Conservation (phyloP, 1,140 invertebrate genomes). For the Drosophila kohkoa region DNA sequence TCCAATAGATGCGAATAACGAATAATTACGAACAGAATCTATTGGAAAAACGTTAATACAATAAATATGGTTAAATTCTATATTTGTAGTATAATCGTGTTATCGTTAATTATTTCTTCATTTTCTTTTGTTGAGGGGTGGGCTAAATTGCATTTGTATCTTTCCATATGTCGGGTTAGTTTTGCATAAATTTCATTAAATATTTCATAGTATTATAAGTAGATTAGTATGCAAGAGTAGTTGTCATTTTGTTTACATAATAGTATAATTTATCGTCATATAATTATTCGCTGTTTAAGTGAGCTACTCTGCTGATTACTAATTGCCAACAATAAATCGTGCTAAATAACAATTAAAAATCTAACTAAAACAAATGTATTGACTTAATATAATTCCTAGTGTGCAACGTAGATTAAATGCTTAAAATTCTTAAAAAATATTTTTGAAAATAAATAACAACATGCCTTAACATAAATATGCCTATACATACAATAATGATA, state of each 20-base stretch:
- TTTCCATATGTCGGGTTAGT: slow-evolving; percentile 44
- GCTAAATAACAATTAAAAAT: slow-evolving; percentile 63
- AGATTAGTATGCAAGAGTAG: slow-evolving; percentile 15
- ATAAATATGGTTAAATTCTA: slow-evolving; percentile 39
- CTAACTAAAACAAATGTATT: slow-evolving; percentile 61
- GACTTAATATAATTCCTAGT: slow-evolving; percentile 52
- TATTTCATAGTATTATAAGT: slow-evolving; percentile 8
- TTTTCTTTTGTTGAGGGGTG: slow-evolving; percentile 49
- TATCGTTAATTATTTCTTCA: slow-evolving; percentile 34
- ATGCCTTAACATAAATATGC: slow-evolving; percentile 55
- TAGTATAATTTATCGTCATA: slow-evolving; percentile 11
- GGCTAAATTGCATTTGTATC: slow-evolving; percentile 66
- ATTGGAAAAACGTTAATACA: slow-evolving; percentile 20
- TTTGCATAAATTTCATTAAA: slow-evolving; percentile 33
- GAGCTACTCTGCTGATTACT: slow-evolving; percentile 44
- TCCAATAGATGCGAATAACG: slow-evolving; percentile 19
- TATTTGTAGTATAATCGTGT: slow-evolving; percentile 31
- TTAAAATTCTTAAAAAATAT: slow-evolving; percentile 57
- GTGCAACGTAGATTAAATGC: slow-evolving; percentile 74
- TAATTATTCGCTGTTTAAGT: slow-evolving; percentile 80
- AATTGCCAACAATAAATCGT: slow-evolving; percentile 67
- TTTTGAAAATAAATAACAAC: slow-evolving; percentile 75
- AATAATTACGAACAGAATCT: background rate
- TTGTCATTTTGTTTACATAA: slow-evolving; percentile 23
- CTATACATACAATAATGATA: slow-evolving; percentile 45